Evolutionary conservation across 2,113 vertebrate genomes (phyloP), one percentile per base, ranked within the genome.

Genomic region (Scomber scombrus): DNA sequence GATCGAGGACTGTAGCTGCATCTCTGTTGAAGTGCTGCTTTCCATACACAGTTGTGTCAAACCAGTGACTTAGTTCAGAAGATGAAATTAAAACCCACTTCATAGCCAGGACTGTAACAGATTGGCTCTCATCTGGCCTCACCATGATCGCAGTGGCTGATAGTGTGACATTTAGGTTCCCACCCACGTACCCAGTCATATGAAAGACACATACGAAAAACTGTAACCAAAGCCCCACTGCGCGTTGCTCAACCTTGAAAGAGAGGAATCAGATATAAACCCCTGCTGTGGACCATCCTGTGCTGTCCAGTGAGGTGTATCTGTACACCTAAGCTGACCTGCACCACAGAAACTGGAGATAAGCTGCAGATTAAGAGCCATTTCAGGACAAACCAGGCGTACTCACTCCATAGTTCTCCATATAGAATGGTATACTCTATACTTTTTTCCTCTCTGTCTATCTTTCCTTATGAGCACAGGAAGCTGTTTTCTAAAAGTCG

Each of bases 291-390:
- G 68, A 75, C 23, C 68, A 54, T 75, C 69, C 29, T 52, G 29
- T 70, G 66, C 55, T 77, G 78, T 70, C 80, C 84, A 58, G 10
- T 51, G 71, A 82, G 70, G 54, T 82, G 78, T 65, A 51, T 74
- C 87, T 34, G 19, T 66, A 68, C 51, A 60, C 72, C 72, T 62
- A 77, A 71, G 79, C 78, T 70, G 57, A 78, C 66, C 78, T 26
- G 18, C 56, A 65, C 76, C 54, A 58, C 71, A 78, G 54, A 77
- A 83, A 77, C 61, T 63, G 50, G 75, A 87, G 74, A 89, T 88
- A 85, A 85, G 46, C 43, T 4, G 45, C 7, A 71, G 73, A 71
- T 89, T 78, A 71, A 71, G 56, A 74, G 80, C 67, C 54, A 80
- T 80, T 84, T 81, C 67, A 76, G 78, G 66, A 76, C 69, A 85